A percentile compares a stretch with the other conserved stretches of the same genome.
These are phyloP conservation scores for Loriculus beryllinus DNA, from an alignment of 2,797 vertebrate genomes.

Conservation along the genomic window DNA sequence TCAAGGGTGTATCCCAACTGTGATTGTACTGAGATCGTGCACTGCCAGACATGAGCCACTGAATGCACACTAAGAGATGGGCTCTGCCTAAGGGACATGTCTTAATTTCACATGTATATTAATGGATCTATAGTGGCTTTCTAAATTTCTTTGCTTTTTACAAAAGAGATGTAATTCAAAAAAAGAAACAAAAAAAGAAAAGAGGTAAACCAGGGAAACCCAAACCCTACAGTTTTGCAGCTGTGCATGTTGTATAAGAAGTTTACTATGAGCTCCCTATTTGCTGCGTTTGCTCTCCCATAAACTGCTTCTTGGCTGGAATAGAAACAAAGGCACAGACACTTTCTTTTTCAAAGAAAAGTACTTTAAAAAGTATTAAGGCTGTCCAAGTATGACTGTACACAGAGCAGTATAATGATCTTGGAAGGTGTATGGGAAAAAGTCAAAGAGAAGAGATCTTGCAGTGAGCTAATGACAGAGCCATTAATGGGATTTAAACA, in stretches of 20 bases:
- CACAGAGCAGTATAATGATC: background rate
- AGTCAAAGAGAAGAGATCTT: background rate
- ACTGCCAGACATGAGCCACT: background rate
- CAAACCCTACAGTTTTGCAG: background rate
- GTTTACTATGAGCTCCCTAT: background rate
- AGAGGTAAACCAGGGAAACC: background rate
- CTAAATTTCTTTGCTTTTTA: background rate
- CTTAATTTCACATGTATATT: background rate
- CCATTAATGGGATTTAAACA: background rate
- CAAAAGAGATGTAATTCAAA: background rate
- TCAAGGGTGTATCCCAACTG: rapidly evolving
- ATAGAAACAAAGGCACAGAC: background rate
- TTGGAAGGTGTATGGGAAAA: background rate
- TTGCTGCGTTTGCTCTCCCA: background rate
- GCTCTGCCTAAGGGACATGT: background rate
- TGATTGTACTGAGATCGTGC: background rate
- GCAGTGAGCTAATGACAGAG: background rate
- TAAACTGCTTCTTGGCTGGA: background rate
- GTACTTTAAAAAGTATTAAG: background rate
- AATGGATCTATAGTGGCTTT: background rate
- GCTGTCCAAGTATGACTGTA: background rate
- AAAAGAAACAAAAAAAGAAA: background rate
- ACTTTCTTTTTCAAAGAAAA: background rate
- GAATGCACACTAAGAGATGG: background rate
- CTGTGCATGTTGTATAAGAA: background rate